These are phyloP conservation scores for Arenaria interpres DNA, from an alignment of 2,113 vertebrate species.

Conservation along the genomic window DNA sequence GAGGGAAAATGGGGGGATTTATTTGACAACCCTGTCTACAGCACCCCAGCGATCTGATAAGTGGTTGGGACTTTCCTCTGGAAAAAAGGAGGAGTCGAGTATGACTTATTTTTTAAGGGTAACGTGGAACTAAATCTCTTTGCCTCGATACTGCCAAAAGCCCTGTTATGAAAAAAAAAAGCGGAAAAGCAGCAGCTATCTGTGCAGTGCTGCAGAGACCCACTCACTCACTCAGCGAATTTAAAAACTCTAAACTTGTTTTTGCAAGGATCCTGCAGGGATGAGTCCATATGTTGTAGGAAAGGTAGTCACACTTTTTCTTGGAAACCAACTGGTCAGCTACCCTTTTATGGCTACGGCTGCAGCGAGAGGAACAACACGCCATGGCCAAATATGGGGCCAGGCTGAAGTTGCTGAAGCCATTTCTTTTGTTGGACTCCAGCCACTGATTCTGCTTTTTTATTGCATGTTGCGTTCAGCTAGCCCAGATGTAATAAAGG, in stretches of 20 bases:
- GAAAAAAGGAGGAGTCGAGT: neutral
- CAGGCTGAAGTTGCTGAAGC: neutral
- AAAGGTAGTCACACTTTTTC: constrained; percentile 30
- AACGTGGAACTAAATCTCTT: neutral
- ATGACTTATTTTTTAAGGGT: constrained; percentile 5
- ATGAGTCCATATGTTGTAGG: neutral
- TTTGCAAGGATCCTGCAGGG: neutral
- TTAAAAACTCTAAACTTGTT: neutral
- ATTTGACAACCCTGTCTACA: neutral
- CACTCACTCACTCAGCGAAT: neutral
- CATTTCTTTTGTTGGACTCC: constrained; percentile 6
- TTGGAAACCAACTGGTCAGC: constrained; percentile 54
- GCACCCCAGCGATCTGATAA: constrained; percentile 18
- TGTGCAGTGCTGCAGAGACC: neutral
- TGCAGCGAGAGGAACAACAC: constrained; percentile 8
- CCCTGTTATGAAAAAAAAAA: neutral
- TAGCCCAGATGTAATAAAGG: constrained; percentile 48
- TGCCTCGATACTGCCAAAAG: neutral
- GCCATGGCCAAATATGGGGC: constrained; percentile 62
- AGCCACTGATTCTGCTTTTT: constrained; percentile 10
- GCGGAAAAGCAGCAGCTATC: neutral
- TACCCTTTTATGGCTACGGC: constrained; percentile 32
- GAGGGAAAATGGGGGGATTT: neutral
- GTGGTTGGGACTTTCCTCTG: neutral
- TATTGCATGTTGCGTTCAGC: constrained; percentile 33